A percentile compares a stretch with the other conserved stretches of the same genome.
Conservation (phyloP, 2,113 vertebrate genomes). For the Equus przewalskii region DNA sequence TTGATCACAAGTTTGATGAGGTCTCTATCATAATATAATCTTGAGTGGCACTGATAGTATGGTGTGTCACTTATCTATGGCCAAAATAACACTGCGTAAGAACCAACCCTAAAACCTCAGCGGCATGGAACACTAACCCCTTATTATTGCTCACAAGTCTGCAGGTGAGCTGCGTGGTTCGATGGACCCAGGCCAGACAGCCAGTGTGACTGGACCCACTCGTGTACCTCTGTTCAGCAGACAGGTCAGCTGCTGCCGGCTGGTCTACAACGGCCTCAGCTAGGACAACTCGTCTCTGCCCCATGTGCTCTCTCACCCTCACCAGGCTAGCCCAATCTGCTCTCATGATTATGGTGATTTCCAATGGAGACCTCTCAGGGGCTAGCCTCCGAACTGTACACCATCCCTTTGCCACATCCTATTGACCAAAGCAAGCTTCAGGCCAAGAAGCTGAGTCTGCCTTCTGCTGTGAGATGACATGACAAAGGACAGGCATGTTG, state of each 20-base stretch:
- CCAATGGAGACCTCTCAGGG: background rate
- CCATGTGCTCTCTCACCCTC: fast-evolving
- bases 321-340: fast-evolving
- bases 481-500: background rate
- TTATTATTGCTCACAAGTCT: fast-evolving
- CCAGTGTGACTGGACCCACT: fast-evolving
- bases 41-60: fast-evolving
- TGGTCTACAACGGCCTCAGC: fast-evolving
- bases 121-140: fast-evolving
- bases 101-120: background rate
- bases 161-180: fast-evolving
- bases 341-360: fast-evolving
- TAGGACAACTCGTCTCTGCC: fast-evolving
- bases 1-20: background rate
- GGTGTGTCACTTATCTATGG: fast-evolving
- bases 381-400: fast-evolving
- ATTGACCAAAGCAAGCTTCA: background rate
- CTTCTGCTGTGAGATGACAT: fast-evolving
- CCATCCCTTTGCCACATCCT: fast-evolving
- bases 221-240: fast-evolving
- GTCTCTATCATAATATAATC: fast-evolving
- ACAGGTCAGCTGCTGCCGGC: fast-evolving
- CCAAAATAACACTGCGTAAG: fast-evolving
- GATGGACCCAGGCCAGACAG: fast-evolving
- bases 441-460: fast-evolving